These are phyloP conservation scores for Acanthisitta chloris DNA, from an alignment of 2,113 vertebrate genomes.

Conservation along the genomic window DNA sequence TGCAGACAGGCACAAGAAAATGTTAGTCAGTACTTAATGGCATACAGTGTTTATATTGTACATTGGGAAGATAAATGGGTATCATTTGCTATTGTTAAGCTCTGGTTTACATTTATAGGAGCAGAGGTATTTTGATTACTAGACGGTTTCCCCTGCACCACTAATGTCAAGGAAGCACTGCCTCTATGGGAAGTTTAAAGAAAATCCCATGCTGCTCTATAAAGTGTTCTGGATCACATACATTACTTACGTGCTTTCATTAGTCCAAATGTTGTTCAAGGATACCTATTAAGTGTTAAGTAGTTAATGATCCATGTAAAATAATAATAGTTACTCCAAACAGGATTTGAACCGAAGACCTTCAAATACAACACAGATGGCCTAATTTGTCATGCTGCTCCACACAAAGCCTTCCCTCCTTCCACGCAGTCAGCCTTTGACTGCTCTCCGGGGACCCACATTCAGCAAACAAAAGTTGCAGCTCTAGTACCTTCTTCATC, in stretches of 20 bases:
- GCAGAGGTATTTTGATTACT: not conserved
- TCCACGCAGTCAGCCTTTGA: not conserved
- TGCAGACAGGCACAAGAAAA: not conserved
- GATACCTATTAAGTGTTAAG: constrained; percentile 37
- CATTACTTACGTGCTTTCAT: not conserved
- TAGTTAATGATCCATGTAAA: constrained; percentile 37
- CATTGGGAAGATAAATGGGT: not conserved
- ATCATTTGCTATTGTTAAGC: constrained; percentile 30
- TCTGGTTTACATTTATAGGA: constrained; percentile 19
- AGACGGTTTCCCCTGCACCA: not conserved
- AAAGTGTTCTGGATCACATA: not conserved
- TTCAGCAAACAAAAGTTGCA: not conserved
- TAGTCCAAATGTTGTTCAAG: not conserved
- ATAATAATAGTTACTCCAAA: constrained; percentile 10
- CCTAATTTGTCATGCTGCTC: not conserved
- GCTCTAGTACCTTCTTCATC: not conserved
- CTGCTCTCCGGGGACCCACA: not conserved
- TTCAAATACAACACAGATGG: constrained; percentile 32
- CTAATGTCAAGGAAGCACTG: not conserved
- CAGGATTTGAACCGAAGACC: constrained; percentile 13
- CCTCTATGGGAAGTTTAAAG: not conserved
- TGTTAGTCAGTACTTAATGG: not conserved
- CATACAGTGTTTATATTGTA: not conserved
- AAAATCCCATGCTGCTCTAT: not conserved
- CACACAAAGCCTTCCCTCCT: not conserved